Conservation (phyloP, 2,113 vertebrate genomes). For the Oreochromis niloticus region DNA sequence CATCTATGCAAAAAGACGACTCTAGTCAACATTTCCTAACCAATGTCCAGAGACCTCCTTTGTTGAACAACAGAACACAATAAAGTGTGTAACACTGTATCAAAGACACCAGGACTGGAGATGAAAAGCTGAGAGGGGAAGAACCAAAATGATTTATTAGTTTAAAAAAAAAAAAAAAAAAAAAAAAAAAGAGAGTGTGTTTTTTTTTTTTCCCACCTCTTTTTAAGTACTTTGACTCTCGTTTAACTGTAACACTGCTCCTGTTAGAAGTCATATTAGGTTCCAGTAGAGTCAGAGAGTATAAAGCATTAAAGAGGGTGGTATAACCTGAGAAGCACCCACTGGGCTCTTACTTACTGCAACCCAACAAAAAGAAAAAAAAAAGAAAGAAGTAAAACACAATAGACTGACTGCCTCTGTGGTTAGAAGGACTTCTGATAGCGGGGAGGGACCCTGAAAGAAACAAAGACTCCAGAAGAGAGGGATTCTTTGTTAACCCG, state of each 20-base stretch:
- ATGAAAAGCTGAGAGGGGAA: background rate
- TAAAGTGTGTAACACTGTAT: background rate
- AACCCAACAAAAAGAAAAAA: constrained; percentile 34
- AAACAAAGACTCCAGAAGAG: constrained; percentile 44
- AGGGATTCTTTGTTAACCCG: constrained; percentile 27
- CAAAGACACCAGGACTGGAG: background rate
- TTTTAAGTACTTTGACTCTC: background rate
- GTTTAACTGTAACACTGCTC: background rate
- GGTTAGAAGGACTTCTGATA: constrained; percentile 4
- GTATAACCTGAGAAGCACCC: constrained; percentile 17
- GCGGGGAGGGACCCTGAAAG: background rate
- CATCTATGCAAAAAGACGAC: background rate
- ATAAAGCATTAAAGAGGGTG: constrained; percentile 6
- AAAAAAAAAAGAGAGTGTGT: too few relatives aligned
- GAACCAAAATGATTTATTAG: background rate
- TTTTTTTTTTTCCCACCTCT: background rate
- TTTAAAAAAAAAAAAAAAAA: background rate
- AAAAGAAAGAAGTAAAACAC: background rate
- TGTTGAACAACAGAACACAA: background rate
- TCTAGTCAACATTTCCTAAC: background rate
- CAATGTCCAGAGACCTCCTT: background rate
- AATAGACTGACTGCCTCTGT: constrained; percentile 32
- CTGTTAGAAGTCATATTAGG: background rate
- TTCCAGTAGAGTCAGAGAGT: background rate
- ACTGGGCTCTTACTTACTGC: constrained; percentile 3